Base-by-base conservation (phyloP, 2,797 vertebrate species). In the Sciurus carolinensis region DNA sequence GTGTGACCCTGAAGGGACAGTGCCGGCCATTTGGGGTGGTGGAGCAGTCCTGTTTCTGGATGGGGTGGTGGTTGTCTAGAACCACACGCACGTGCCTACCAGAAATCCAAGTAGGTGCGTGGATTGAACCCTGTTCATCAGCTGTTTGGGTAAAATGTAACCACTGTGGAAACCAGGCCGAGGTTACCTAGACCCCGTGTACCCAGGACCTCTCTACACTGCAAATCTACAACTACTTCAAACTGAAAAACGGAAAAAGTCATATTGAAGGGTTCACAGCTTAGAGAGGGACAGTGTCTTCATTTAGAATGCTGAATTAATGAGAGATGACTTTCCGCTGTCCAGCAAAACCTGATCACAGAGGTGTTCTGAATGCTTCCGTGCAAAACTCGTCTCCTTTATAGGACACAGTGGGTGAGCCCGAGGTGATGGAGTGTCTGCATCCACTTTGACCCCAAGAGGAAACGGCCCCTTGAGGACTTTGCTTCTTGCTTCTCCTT, bases 1-100 rank as follows among this genome's bases (percentile, higher is more conserved):
- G 2, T 15, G 42, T 54, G 83, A 18, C 26, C 20, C 0, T 5
- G 52, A 28, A 26, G 3, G 1, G 4, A 4, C 2, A 12, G 26
- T 20, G 47, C 0, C 0, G 39, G 26, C 7, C 33, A 5, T 14
- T 52, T 52, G 7, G 69, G 39, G 14, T 9, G 22, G 10, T 7
- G 18, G n/a, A 10, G 42, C 7, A 11, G 5, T 14, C 39, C 87
- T 52, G 12, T 3, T 5, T 54, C 83, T 76, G 44, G 36, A 50
- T 30, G 26, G 42, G 44, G 39, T 22, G 1, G 39, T n/a, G 17
- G 30, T 47, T 86, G 36, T 39, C 24, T 33, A 64, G 54, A 24
- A 12, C 44, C 30, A 62, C 36, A 64, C 7, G 1, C 6, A 82
- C 3, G 39, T 39, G 39, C 39, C 39, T 39, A 7, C 18, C 4